Conservation (phyloP, 2,888 invertebrate species). For the Zygothrica quintamaculata region DNA sequence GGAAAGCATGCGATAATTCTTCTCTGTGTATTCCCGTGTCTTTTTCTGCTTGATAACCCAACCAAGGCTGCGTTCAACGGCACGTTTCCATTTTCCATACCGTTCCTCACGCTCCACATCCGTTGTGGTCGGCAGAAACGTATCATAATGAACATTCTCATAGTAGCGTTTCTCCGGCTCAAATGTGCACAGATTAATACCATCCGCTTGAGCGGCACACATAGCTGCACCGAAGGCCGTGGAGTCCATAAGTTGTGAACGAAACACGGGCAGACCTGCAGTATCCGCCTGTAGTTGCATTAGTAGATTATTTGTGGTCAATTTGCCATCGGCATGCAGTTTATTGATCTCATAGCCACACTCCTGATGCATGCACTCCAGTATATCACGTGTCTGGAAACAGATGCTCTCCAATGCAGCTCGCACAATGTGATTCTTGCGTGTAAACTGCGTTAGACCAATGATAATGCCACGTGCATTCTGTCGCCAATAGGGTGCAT, state of each 20-base stretch:
- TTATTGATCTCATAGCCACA: slow-evolving; percentile 93
- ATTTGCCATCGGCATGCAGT: slow-evolving; percentile 96
- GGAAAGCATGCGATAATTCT: slow-evolving; percentile 90
- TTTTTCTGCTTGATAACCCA: slow-evolving; percentile 92
- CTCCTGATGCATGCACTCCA: slow-evolving; percentile 97
- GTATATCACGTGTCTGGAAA: slow-evolving; percentile 96
- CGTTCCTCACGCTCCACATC: slow-evolving; percentile 92
- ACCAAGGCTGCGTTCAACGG: slow-evolving; percentile 94
- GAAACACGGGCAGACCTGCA: slow-evolving; percentile 94
- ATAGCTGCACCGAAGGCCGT: slow-evolving; percentile 97
- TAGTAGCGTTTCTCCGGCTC: slow-evolving; percentile 86
- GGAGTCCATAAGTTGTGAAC: slow-evolving; percentile 94
- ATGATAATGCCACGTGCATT: slow-evolving; percentile 96
- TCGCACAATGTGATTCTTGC: slow-evolving; percentile 95
- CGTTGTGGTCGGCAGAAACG: slow-evolving; percentile 92
- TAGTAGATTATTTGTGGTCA: slow-evolving; percentile 94
- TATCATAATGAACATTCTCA: slow-evolving; percentile 87
- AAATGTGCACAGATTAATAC: slow-evolving; percentile 89
- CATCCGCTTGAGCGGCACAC: slow-evolving; percentile 93
- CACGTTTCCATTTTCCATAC: slow-evolving; percentile 97
- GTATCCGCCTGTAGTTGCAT: slow-evolving; percentile 99
- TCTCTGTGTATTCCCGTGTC: slow-evolving; percentile 92
- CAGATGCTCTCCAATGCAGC: slow-evolving; percentile 98
- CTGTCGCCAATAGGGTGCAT: slow-evolving; percentile 99
- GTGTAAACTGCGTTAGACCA: slow-evolving; percentile 96